phyloP scores from a whole-genome alignment of 2,113 vertebrate species.

The Spizaetus ornatus region DNA sequence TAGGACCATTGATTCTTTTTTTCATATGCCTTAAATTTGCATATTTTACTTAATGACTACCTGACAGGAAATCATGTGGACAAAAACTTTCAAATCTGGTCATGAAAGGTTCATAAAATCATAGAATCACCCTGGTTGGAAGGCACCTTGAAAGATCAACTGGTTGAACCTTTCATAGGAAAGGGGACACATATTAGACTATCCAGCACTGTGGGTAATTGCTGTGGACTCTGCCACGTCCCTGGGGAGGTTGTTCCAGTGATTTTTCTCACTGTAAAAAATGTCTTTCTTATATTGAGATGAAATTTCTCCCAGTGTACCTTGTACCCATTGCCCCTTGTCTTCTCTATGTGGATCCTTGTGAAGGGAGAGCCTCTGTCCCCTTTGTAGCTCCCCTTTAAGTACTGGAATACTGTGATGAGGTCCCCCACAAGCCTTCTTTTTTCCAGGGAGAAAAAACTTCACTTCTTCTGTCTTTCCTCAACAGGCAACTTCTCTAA shows the following conservation, averaged over 20 bases:
- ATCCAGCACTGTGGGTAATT: background rate
- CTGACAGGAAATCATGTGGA: background rate
- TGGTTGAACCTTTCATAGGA: fast-evolving
- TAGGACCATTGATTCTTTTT: background rate
- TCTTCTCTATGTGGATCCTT: background rate
- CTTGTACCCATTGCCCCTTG: background rate
- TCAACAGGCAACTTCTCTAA: background rate
- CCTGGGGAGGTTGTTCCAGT: background rate
- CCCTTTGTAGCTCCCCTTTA: background rate
- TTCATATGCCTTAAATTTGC: background rate
- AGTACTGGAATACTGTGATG: background rate
- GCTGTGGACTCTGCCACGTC: fast-evolving
- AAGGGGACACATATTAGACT: background rate
- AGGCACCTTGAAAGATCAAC: background rate
- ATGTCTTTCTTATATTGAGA: background rate
- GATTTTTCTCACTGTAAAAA: background rate
- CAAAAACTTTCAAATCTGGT: background rate
- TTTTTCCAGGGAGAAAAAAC: background rate
- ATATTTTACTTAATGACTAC: background rate
- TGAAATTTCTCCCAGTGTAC: fast-evolving
- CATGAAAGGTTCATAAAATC: background rate
- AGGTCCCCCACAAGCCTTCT: background rate
- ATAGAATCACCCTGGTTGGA: background rate
- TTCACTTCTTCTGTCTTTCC: background rate
- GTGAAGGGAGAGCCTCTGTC: background rate